These are phyloP conservation scores for Gulo gulo DNA, from an alignment of 2,113 vertebrate species.

Conservation along the genomic window DNA sequence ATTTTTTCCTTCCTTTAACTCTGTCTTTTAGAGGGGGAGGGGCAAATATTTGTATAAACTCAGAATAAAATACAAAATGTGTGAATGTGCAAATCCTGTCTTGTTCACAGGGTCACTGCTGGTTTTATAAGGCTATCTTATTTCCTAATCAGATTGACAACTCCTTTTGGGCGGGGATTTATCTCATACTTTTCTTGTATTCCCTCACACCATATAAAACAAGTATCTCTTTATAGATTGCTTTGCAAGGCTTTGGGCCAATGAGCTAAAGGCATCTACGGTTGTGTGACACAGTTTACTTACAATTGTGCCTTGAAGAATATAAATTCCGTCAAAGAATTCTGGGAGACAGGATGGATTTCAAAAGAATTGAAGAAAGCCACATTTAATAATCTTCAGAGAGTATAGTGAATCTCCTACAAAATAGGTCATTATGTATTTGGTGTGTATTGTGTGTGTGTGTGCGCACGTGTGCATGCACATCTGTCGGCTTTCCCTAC, in stretches of 20 bases:
- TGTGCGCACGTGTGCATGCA: accelerated
- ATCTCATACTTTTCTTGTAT: background rate
- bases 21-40: background rate
- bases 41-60: background rate
- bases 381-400: background rate
- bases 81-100: background rate
- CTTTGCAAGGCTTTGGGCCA: conserved; percentile 1
- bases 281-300: background rate
- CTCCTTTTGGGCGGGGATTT: background rate
- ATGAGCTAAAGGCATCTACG: background rate
- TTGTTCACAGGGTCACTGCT: background rate
- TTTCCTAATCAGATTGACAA: conserved; percentile 10
- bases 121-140: background rate
- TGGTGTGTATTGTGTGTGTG: background rate
- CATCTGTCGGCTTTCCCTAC: background rate
- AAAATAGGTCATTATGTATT: background rate
- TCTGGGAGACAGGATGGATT: background rate
- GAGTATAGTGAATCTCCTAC: background rate
- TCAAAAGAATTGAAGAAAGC: conserved; percentile 34
- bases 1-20: background rate
- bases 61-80: conserved; percentile 11
- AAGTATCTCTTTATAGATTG: conserved; percentile 10
- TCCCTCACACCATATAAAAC: background rate
- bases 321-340: conserved; percentile 12
- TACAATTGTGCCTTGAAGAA: background rate